Conservation (phyloP, 2,888 invertebrate genomes). For the Tinea semifulvella region DNA sequence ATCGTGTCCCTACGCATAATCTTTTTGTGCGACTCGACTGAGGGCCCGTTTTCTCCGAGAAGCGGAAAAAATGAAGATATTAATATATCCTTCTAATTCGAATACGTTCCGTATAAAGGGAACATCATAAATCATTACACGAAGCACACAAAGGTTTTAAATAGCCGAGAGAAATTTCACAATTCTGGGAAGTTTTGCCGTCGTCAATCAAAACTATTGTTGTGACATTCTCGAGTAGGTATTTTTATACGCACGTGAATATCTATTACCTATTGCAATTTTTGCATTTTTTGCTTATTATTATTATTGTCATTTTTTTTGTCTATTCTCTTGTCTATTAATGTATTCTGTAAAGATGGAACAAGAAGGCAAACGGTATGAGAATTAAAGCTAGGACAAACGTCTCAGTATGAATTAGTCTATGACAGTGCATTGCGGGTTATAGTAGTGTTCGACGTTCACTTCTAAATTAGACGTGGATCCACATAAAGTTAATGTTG, state of each 20-base stretch:
- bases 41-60: conserved; percentile 59
- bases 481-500: too few relatives aligned
- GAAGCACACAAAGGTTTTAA: conserved; percentile 45
- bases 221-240: conserved; percentile 31
- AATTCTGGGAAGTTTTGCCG: conserved; percentile 42
- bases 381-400: too few relatives aligned
- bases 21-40: conserved; percentile 54
- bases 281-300: not conserved
- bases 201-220: conserved; percentile 46
- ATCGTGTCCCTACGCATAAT: too few relatives aligned
- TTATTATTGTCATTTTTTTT: too few relatives aligned
- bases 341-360: too few relatives aligned
- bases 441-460: too few relatives aligned
- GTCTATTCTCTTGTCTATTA: too few relatives aligned
- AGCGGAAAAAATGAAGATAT: conserved; percentile 66
- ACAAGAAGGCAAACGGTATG: too few relatives aligned
- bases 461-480: too few relatives aligned
- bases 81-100: conserved; percentile 67
- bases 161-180: conserved; percentile 46
- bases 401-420: too few relatives aligned
- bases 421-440: too few relatives aligned
- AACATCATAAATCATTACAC: conserved; percentile 59
- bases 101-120: conserved; percentile 64
- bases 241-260: not conserved
- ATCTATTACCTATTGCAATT: not conserved